These are phyloP conservation scores for Cyprinodon variegatus DNA, from an alignment of 2,113 vertebrate genomes.

Conservation along the genomic window DNA sequence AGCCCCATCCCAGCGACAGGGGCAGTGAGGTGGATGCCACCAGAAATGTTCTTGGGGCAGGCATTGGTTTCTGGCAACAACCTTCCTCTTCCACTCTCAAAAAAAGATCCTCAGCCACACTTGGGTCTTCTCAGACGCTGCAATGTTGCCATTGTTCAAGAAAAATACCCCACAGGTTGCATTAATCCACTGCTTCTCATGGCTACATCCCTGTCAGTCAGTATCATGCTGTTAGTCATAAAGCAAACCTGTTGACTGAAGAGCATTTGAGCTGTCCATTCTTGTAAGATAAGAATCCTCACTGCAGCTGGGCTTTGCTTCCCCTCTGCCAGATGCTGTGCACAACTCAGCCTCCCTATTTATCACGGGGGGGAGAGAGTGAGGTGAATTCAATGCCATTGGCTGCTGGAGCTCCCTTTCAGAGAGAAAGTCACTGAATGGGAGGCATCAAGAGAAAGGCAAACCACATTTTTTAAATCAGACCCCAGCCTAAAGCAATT, in stretches of 20 bases:
- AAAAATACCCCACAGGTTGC: slow-evolving; percentile 26
- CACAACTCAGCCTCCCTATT: slow-evolving; percentile 64
- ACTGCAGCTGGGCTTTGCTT: slow-evolving; percentile 34
- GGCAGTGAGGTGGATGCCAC: slow-evolving; percentile 80
- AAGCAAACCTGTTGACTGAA: slow-evolving; percentile 29
- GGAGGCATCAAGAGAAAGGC: neutral
- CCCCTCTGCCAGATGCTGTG: slow-evolving; percentile 26
- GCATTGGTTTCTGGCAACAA: slow-evolving; percentile 64
- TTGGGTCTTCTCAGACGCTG: slow-evolving; percentile 38
- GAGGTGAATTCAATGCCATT: slow-evolving; percentile 27
- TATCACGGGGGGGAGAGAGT: slow-evolving; percentile 16
- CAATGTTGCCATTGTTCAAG: slow-evolving; percentile 18
- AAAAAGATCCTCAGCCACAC: slow-evolving; percentile 9
- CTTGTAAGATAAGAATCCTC: slow-evolving; percentile 33
- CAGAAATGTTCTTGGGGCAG: slow-evolving; percentile 77
- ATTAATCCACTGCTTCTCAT: slow-evolving; percentile 40
- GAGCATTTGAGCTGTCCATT: slow-evolving; percentile 23
- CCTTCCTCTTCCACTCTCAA: slow-evolving; percentile 8
- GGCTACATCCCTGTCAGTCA: slow-evolving; percentile 24
- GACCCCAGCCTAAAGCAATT: neutral
- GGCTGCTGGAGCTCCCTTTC: slow-evolving; percentile 22
- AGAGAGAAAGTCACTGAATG: slow-evolving; percentile 3
- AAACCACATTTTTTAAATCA: neutral
- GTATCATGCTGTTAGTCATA: neutral
- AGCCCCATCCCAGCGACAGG: slow-evolving; percentile 84